A percentile compares a stretch with the other conserved stretches of the same genome.
These are phyloP conservation scores for Troides aeacus DNA, from an alignment of 2,888 invertebrate species.

Conservation along the genomic window DNA sequence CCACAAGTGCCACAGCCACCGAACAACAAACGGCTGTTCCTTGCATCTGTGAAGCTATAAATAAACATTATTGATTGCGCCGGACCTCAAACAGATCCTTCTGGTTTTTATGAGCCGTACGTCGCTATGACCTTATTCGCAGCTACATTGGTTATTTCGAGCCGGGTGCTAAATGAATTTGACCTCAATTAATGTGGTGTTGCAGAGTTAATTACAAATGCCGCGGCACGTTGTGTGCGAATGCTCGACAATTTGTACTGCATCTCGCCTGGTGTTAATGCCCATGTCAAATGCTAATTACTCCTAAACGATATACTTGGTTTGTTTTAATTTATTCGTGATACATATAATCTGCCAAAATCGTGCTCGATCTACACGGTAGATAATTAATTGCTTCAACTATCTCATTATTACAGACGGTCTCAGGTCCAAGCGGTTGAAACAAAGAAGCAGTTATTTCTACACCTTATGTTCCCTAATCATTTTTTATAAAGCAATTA, in stretches of 20 bases:
- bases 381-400: too few relatives aligned
- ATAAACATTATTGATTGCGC: neutral
- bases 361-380: too few relatives aligned
- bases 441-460: too few relatives aligned
- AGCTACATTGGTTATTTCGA: slow-evolving; percentile 37
- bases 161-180: slow-evolving; percentile 41
- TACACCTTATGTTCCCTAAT: too few relatives aligned
- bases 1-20: neutral
- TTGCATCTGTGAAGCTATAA: neutral
- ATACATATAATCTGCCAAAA: too few relatives aligned
- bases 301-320: neutral
- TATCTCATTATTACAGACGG: too few relatives aligned
- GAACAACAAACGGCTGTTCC: neutral
- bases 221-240: slow-evolving; percentile 29
- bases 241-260: slow-evolving; percentile 31
- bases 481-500: too few relatives aligned
- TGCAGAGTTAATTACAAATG: slow-evolving; percentile 40
- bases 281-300: slow-evolving; percentile 7
- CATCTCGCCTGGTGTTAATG: slow-evolving; percentile 2
- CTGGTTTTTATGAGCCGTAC: slow-evolving; percentile 29
- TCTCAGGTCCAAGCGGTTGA: too few relatives aligned
- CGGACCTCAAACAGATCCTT: slow-evolving; percentile 20
- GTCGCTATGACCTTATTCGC: slow-evolving; percentile 18
- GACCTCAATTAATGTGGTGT: slow-evolving; percentile 43
- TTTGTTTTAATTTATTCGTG: too few relatives aligned